Conservation (phyloP, 2,113 vertebrate species). For the Chaetorhynchus papuensis region DNA sequence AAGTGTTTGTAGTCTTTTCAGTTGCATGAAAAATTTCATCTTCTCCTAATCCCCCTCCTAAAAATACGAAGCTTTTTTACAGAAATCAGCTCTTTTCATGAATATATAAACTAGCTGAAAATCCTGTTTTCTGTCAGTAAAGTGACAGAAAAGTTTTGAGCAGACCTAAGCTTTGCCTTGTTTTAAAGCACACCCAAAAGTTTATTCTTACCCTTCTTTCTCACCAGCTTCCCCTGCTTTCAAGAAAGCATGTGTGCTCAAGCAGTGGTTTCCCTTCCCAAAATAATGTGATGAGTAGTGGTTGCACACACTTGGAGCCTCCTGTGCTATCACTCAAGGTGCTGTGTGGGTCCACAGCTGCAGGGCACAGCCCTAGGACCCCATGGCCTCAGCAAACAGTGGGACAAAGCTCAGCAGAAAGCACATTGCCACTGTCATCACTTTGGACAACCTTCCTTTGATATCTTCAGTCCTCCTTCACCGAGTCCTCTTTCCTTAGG, state of each 20-base stretch:
- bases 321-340: not conserved
- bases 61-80: not conserved
- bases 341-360: not conserved
- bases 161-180: not conserved
- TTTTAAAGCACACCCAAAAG: not conserved
- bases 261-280: not conserved
- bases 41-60: not conserved
- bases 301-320: not conserved
- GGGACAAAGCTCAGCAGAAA: not conserved
- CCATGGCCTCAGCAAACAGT: not conserved
- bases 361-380: not conserved
- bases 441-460: not conserved
- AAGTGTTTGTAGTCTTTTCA: conserved; percentile 8
- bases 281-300: not conserved
- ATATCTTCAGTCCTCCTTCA: not conserved
- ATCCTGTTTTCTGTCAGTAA: not conserved
- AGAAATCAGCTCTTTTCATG: not conserved
- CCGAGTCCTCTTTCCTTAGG: not conserved
- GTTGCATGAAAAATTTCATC: not conserved
- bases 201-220: not conserved
- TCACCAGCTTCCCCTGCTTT: not conserved
- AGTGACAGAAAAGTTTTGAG: not conserved
- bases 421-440: not conserved
- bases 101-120: not conserved
- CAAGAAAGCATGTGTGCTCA: rapidly evolving